These are phyloP conservation scores for Papilio machaon DNA, from an alignment of 1,140 invertebrate species.

Conservation along the genomic window DNA sequence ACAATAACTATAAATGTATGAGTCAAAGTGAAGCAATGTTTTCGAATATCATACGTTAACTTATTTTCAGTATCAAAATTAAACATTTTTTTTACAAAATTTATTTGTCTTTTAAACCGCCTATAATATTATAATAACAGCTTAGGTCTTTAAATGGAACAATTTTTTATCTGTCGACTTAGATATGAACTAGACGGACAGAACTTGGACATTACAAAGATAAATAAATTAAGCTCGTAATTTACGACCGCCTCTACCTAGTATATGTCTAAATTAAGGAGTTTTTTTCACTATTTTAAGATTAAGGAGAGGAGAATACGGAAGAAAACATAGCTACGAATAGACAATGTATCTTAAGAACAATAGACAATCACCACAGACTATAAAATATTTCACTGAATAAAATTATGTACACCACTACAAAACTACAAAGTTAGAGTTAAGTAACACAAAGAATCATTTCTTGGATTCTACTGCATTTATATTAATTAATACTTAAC, in stretches of 20 bases:
- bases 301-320: neutral
- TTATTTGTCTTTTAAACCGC: neutral
- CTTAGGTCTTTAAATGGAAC: neutral
- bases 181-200: neutral
- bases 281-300: neutral
- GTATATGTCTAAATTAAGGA: neutral
- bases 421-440: constrained; percentile 6
- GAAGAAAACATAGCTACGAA: neutral
- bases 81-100: neutral
- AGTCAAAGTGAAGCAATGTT: no score
- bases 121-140: neutral
- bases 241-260: neutral
- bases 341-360: constrained; percentile 1
- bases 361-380: neutral
- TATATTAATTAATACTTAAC: neutral
- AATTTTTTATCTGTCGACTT: neutral
- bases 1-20: no score
- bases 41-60: no score
- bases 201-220: neutral
- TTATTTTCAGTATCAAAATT: no score
- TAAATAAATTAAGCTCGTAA: neutral
- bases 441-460: constrained; percentile 5
- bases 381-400: constrained; percentile 1
- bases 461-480: neutral
- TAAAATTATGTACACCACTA: constrained; percentile 10